Percentiles rank a stretch among this genome's conserved stretches.
Evolutionary conservation across 2,113 vertebrate genomes (phyloP).

Genomic region (Emydura subglobosa): DNA sequence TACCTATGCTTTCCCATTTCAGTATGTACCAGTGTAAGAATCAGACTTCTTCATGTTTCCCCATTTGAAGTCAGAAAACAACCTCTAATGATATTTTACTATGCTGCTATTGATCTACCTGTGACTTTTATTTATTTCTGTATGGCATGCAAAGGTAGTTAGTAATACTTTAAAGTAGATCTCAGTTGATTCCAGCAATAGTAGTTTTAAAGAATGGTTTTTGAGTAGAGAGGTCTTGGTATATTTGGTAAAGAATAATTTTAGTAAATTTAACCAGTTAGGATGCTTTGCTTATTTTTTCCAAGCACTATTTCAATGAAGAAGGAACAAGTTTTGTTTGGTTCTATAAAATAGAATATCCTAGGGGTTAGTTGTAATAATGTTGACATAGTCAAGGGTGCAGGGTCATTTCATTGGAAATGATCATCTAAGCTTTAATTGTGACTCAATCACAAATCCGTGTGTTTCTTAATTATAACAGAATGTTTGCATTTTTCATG

Average conservation of each 20-base stretch:
- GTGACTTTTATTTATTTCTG: slow-evolving; percentile 78
- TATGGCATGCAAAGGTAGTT: slow-evolving; percentile 73
- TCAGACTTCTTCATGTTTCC: slow-evolving; percentile 32
- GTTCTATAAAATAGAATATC: slow-evolving; percentile 42
- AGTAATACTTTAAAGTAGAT: slow-evolving; percentile 75
- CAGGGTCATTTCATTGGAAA: slow-evolving; percentile 58
- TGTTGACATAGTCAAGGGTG: slow-evolving; percentile 34
- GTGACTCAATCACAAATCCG: slow-evolving; percentile 71
- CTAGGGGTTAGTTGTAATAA: slow-evolving; percentile 66
- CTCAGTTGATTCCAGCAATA: slow-evolving; percentile 75
- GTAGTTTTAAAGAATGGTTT: slow-evolving; percentile 74
- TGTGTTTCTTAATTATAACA: slow-evolving; percentile 66
- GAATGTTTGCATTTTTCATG: slow-evolving; percentile 69
- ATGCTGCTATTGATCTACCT: slow-evolving; percentile 75
- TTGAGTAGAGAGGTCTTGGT: slow-evolving; percentile 65
- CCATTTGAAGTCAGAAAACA: slow-evolving; percentile 56
- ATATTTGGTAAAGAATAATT: slow-evolving; percentile 72
- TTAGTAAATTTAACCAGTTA: slow-evolving; percentile 75
- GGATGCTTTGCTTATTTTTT: slow-evolving; percentile 77
- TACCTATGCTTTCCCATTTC: slow-evolving; percentile 20
- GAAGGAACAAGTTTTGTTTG: slow-evolving; percentile 56
- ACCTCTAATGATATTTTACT: slow-evolving; percentile 67
- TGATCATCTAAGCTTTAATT: slow-evolving; percentile 77
- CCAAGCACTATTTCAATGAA: slow-evolving; percentile 76
- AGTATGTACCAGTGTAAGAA: slow-evolving; percentile 3